Base-by-base conservation (phyloP, 2,888 invertebrate genomes). In the Ichneumoninae sp. region DNA sequence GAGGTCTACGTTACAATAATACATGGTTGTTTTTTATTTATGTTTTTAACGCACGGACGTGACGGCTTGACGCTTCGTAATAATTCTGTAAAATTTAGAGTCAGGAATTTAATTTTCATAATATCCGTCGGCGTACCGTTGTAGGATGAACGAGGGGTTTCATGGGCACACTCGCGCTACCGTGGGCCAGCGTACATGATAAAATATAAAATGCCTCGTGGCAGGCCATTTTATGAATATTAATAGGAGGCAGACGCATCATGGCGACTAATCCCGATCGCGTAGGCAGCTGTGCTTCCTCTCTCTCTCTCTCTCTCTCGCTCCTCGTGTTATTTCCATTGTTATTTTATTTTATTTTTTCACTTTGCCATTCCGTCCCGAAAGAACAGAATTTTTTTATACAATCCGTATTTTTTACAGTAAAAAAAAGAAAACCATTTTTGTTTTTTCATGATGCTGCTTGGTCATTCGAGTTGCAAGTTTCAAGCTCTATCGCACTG, bases 211-310 rank as follows among this genome's bases (percentile, higher is more conserved):
- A 82, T 72, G 52, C 52, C 78, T 74, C 36, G 71, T 76, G 76
- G 60, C 57, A 72, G 57, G 22, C 57, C 57, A 57, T 66, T 82
- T 77, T 72, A 82, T 77, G 77, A 82, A 82, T 82, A 82, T 82
- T 82, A 82, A 82, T 66, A 72, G 76, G 54, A 76, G 54, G 44
- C 57, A 52, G 52, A 62, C 81, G 68, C 50, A 77, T 77, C 71
- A 54, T 71, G 30, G 44, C 60, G 30, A 60, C 82, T 77, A 71
- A 66, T 71, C 65, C 26, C 71, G 57, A 50, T 22, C 13, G 52
- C 65, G 75, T 36, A 6, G 50, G 50, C 47, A 33, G 10, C 30
- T 19, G 8, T 50, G 44, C 44, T 68, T 30, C 30, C 71, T 65
- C 22, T 22, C 26, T 30, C 50, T 72, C 26, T 30, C 50, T 72